Base-by-base conservation (phyloP, 2,113 vertebrate species). In the Thomomys bottae region DNA sequence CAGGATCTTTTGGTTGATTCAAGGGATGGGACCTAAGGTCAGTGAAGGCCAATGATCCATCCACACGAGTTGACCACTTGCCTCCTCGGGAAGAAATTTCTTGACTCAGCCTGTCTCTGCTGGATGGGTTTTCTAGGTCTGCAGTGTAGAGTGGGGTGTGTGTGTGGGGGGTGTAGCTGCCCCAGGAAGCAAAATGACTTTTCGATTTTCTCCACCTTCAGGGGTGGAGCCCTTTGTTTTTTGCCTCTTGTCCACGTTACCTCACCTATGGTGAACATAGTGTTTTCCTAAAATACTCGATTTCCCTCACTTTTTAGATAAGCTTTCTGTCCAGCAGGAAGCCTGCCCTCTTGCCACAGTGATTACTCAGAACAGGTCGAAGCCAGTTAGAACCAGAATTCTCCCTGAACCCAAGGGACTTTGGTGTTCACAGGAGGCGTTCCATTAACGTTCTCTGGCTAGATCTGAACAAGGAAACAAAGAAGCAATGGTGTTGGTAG, bases 401-500 rank as follows among this genome's bases (percentile, higher is more conserved):
- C 17, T 68, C 5, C 82, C 59, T 79, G 82, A 64, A 14, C 28
- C 20, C 20, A 38, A 36, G 59, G 57, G 71, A 87, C 10, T 87
- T 82, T 64, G 2, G 32, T 89, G 79, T 73, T 26, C 59, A 49
- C 71, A 59, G 38, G 36, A 84, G 26, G 30, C 45, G 20, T 54
- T 90, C 66, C 40, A 18, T 15, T 24, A 66, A 57, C n/a, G 34
- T 82, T 82, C 57, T 92, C 72, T 84, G 77, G 17, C 73, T 88
- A 42, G 79, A 59, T 71, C 18, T 57, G 80, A 90, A 88, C 42
- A 72, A 88, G 42, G 10, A 73, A 88, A 34, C 42, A 61, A 9
- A 67, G 36, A 63, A 20, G 70, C 79, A 59, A 8, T 90, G 72
- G 21, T 87, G 0, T 70, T 66, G 67, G 36, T 75, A 88, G 23